These are phyloP conservation scores for Crotophaga sulcirostris DNA, from an alignment of 2,113 vertebrate species.

Conservation along the genomic window DNA sequence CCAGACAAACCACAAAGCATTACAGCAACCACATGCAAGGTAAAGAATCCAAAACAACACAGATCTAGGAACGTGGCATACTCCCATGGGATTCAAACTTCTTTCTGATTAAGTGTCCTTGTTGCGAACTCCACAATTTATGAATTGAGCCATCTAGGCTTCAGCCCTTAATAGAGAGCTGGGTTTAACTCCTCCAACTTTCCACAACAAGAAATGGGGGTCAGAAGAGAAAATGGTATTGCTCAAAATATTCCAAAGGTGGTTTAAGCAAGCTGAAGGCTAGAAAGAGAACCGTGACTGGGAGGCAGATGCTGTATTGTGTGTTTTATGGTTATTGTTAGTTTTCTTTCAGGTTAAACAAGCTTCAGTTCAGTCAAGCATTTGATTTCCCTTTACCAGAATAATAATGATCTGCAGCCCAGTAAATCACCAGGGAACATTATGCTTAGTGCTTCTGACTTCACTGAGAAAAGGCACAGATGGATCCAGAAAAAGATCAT, in stretches of 20 bases:
- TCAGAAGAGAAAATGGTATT: neutral
- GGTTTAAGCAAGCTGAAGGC: constrained; percentile 6
- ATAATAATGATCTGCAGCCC: constrained; percentile 11
- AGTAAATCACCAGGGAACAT: constrained; percentile 12
- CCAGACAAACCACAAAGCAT: neutral
- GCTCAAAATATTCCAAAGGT: neutral
- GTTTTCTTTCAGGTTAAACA: constrained; percentile 48
- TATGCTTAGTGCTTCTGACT: neutral
- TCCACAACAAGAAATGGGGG: neutral
- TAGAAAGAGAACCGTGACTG: neutral
- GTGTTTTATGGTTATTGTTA: constrained; percentile 3
- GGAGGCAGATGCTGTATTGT: neutral
- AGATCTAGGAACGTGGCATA: neutral
- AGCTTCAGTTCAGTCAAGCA: constrained; percentile 23
- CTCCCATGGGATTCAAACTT: neutral
- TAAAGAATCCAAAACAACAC: neutral
- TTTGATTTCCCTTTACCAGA: constrained; percentile 42
- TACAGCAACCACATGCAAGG: neutral
- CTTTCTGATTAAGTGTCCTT: neutral
- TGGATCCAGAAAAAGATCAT: neutral
- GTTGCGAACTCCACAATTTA: neutral
- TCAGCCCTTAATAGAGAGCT: neutral
- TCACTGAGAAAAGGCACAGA: constrained; percentile 7
- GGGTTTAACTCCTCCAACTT: neutral
- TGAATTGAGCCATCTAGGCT: neutral